phyloP scores from a whole-genome alignment of 2,797 vertebrate genomes.

The Pitangus sulphuratus region DNA sequence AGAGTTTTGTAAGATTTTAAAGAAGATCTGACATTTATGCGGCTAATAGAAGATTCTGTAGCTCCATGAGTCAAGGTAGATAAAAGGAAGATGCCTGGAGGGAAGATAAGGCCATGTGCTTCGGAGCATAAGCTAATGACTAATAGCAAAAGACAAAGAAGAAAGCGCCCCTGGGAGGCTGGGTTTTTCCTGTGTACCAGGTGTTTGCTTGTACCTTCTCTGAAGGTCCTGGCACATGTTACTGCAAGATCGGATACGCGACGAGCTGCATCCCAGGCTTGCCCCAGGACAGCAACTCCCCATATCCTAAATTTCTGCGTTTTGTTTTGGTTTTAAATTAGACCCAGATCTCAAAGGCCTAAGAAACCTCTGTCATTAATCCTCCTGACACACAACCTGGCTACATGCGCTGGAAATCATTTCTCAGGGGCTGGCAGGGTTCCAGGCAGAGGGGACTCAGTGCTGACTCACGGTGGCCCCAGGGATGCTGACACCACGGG shows the following conservation, averaged over 20 bases:
- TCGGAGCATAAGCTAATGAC: conserved; percentile 60
- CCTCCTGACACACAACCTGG: conserved; percentile 62
- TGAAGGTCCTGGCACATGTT: conserved; percentile 59
- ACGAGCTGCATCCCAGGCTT: conserved; percentile 24
- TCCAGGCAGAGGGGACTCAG: conserved; percentile 9
- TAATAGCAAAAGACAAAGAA: conserved; percentile 68
- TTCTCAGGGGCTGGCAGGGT: neutral
- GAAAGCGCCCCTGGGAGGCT: conserved; percentile 61
- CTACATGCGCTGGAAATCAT: conserved; percentile 53
- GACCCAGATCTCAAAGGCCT: conserved; percentile 37
- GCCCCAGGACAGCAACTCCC: conserved; percentile 55
- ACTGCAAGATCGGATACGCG: conserved; percentile 21
- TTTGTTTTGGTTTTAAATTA: conserved; percentile 67
- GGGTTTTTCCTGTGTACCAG: conserved; percentile 60
- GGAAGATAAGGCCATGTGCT: conserved; percentile 67
- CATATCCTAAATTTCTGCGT: conserved; percentile 13
- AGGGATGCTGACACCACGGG: neutral
- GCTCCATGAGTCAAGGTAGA: conserved; percentile 62
- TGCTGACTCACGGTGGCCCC: conserved; percentile 19
- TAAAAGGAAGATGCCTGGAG: conserved; percentile 63
- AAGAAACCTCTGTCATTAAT: conserved; percentile 51
- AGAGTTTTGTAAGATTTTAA: conserved; percentile 54
- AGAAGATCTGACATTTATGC: conserved; percentile 56
- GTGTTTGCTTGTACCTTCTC: conserved; percentile 62
- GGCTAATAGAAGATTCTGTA: conserved; percentile 64